Evolutionary conservation across 1,140 invertebrate genomes (phyloP).

Genomic region (Drosophila albomicans): DNA sequence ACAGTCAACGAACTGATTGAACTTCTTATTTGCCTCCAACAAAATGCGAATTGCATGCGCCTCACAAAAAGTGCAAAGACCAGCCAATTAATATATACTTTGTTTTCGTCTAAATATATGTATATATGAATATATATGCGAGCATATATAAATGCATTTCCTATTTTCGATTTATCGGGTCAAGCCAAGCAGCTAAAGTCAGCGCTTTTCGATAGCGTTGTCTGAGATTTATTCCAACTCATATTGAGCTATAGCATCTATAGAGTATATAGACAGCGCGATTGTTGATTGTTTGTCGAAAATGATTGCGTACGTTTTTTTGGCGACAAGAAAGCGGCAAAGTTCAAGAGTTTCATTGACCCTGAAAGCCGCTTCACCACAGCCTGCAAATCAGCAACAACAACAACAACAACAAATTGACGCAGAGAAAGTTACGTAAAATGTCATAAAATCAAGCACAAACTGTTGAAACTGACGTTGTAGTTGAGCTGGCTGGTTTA

Average conservation of each 20-base stretch:
- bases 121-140: not conserved
- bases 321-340: slow-evolving; percentile 45
- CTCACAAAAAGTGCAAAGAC: slow-evolving; percentile 68
- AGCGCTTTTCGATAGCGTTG: slow-evolving; percentile 40
- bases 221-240: slow-evolving; percentile 53
- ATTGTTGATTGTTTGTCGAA: slow-evolving; percentile 43
- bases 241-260: slow-evolving; percentile 42
- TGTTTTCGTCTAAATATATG: not conserved
- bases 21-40: slow-evolving; percentile 21
- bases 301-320: slow-evolving; percentile 16
- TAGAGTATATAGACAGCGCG: slow-evolving; percentile 22
- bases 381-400: slow-evolving; percentile 31
- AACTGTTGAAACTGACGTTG: slow-evolving; percentile 43
- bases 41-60: slow-evolving; percentile 34
- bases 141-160: not conserved
- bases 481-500: slow-evolving; percentile 2
- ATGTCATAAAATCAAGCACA: slow-evolving; percentile 58
- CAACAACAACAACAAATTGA: not conserved
- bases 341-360: slow-evolving; percentile 69
- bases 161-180: slow-evolving; percentile 22
- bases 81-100: slow-evolving; percentile 48
- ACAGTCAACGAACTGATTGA: slow-evolving; percentile 68
- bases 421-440: slow-evolving; percentile 78
- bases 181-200: slow-evolving; percentile 24
- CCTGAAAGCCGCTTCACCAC: slow-evolving; percentile 48